These are phyloP conservation scores for Sylvia borin DNA, from an alignment of 2,797 vertebrate species.

Conservation along the genomic window DNA sequence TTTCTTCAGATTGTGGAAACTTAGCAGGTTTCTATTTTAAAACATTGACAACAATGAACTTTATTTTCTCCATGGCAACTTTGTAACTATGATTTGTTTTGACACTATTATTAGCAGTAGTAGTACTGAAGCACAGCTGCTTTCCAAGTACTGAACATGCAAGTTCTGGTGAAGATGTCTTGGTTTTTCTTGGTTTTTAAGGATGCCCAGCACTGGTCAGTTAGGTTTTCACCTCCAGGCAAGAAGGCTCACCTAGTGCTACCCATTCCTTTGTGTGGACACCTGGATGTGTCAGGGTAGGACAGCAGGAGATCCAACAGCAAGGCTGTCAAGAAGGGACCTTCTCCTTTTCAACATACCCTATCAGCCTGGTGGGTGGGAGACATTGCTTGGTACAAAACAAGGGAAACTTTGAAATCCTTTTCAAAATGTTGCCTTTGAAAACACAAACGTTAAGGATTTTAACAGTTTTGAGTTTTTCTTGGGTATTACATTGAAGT, in stretches of 20 bases:
- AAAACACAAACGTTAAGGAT: neutral
- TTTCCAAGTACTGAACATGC: neutral
- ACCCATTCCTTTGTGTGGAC: neutral
- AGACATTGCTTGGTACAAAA: neutral
- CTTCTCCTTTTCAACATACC: neutral
- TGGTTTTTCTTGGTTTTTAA: neutral
- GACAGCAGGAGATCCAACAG: neutral
- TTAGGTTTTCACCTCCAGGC: neutral
- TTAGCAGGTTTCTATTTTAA: neutral
- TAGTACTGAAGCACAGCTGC: neutral
- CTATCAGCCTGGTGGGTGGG: neutral
- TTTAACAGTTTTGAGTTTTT: neutral
- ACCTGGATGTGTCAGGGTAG: neutral
- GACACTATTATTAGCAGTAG: neutral
- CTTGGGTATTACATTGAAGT: neutral
- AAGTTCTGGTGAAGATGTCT: neutral
- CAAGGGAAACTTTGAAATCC: neutral
- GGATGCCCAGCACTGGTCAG: neutral
- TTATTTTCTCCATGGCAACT: neutral
- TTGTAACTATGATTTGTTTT: neutral
- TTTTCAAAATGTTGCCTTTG: neutral
- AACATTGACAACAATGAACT: neutral
- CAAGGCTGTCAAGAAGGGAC: neutral
- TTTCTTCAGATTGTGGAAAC: neutral
- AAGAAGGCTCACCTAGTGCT: neutral